These are phyloP conservation scores for Nyctalus aviator DNA, from an alignment of 2,797 vertebrate species.

Conservation along the genomic window DNA sequence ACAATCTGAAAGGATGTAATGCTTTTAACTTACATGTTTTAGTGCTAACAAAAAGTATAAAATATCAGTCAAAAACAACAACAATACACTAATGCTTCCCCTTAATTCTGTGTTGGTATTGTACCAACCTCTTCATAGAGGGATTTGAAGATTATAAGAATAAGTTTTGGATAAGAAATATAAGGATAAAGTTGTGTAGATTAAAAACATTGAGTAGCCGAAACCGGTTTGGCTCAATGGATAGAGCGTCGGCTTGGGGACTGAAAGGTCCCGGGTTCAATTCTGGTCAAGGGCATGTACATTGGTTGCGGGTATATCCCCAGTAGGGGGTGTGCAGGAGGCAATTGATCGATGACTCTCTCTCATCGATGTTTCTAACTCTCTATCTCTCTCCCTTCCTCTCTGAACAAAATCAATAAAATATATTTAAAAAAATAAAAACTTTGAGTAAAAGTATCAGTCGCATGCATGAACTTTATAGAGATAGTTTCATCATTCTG, in stretches of 20 bases:
- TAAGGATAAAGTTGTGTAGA: neutral
- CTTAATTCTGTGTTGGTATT: neutral
- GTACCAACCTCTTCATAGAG: neutral
- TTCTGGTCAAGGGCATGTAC: no score
- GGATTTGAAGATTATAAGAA: neutral
- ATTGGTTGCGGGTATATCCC: no score
- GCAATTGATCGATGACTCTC: no score
- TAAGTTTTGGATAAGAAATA: neutral
- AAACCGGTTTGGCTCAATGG: no score
- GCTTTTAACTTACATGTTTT: conserved; percentile 1
- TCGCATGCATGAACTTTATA: neutral
- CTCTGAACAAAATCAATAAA: no score
- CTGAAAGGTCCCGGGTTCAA: no score
- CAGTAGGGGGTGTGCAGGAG: no score
- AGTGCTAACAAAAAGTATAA: neutral
- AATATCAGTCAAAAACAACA: neutral
- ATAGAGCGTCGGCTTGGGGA: no score
- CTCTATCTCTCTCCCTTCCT: no score
- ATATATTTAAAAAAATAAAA: no score
- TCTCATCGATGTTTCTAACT: no score
- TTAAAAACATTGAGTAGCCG: neutral
- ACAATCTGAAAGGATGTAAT: neutral
- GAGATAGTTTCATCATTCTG: neutral
- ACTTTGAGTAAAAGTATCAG: neutral
- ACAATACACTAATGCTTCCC: neutral